phyloP scores from a whole-genome alignment of 2,797 vertebrate genomes.

The Xiphorhynchus erythropygius region DNA sequence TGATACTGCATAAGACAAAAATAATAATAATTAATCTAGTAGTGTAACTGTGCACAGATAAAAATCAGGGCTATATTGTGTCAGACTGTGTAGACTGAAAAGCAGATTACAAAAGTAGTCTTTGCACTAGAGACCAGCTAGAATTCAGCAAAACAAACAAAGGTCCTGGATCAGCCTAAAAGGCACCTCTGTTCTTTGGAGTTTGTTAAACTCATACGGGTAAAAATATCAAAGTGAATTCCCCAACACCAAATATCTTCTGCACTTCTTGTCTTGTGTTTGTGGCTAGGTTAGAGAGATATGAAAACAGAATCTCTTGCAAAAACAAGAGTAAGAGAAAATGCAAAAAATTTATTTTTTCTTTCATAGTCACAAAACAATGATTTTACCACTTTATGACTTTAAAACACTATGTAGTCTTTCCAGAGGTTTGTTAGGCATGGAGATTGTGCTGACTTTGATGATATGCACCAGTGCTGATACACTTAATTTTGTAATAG shows the following conservation, averaged over 20 bases:
- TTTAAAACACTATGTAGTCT: not conserved
- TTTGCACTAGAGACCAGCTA: not conserved
- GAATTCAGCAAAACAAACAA: not conserved
- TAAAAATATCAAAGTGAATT: not conserved
- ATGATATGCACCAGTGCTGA: not conserved
- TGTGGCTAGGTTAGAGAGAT: not conserved
- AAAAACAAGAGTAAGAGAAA: not conserved
- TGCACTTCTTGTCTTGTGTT: not conserved
- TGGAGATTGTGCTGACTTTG: not conserved
- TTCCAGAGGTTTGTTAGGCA: not conserved
- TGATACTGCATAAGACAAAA: not conserved
- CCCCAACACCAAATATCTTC: not conserved
- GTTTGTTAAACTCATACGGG: not conserved
- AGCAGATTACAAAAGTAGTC: not conserved
- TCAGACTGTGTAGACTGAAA: not conserved
- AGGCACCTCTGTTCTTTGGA: not conserved
- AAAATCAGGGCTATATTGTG: not conserved
- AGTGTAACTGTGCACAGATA: not conserved
- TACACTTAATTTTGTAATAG: not conserved
- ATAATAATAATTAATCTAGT: not conserved
- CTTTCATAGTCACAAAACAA: not conserved
- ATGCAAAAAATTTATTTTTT: fast-evolving
- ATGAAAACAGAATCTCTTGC: not conserved
- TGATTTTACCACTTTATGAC: not conserved
- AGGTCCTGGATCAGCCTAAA: not conserved